These are phyloP conservation scores for Planococcus citri DNA, from an alignment of 1,140 invertebrate genomes.

Conservation along the genomic window DNA sequence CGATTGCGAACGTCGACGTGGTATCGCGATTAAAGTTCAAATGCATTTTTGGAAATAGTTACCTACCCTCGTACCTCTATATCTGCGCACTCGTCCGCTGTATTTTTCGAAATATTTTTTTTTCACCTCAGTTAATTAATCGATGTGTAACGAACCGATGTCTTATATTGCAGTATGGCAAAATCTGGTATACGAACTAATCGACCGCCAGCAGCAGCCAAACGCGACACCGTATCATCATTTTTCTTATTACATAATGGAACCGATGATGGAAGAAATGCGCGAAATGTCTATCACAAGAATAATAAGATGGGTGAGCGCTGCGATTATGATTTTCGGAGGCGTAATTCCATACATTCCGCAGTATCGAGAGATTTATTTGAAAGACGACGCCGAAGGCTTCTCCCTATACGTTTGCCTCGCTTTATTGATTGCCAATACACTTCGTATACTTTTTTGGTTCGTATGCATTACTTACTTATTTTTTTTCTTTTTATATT, in stretches of 20 bases:
- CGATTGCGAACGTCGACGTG: too few relatives aligned
- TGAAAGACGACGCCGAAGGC: constrained; percentile 80
- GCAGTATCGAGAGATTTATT: constrained; percentile 84
- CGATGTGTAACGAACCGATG: background rate
- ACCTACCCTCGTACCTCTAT: too few relatives aligned
- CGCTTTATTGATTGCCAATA: constrained; percentile 87
- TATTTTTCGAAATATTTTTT: too few relatives aligned
- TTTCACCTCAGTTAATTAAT: too few relatives aligned
- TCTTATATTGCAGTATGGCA: constrained; percentile 11
- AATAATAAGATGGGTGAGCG: constrained; percentile 29
- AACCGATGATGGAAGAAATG: constrained; percentile 30
- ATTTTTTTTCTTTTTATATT: constrained; percentile 9
- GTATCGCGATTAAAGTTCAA: too few relatives aligned
- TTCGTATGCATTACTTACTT: constrained; percentile 35
- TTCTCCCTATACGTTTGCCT: constrained; percentile 96
- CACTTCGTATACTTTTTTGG: constrained; percentile 95
- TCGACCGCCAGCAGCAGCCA: background rate
- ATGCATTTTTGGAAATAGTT: too few relatives aligned
- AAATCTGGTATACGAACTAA: constrained; percentile 13
- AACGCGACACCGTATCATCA: background rate
- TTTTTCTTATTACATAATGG: constrained; percentile 25
- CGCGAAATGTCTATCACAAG: constrained; percentile 29
- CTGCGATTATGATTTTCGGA: constrained; percentile 69
- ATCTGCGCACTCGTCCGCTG: too few relatives aligned
- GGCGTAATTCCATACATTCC: constrained; percentile 79